Conservation (phyloP, 2,797 vertebrate genomes). For the Allobates femoralis region DNA sequence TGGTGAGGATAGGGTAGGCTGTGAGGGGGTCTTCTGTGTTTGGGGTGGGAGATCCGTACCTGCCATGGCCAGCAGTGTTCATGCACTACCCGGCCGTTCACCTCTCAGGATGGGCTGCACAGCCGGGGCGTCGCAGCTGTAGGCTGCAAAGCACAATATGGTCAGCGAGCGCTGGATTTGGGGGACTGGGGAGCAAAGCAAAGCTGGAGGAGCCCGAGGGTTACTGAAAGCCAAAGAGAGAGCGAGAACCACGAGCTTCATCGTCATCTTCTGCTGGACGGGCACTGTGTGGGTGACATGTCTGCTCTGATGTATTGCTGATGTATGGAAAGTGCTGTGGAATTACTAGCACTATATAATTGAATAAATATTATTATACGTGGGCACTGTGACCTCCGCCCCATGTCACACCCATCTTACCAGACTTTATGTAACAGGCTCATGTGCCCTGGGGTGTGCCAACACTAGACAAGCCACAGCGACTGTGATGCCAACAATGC, state of each 20-base stretch:
- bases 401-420: not conserved
- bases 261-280: no score
- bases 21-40: not conserved
- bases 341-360: no score
- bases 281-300: constrained; percentile 8
- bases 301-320: not conserved
- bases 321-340: no score
- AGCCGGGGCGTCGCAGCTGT: no score
- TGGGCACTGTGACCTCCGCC: not conserved
- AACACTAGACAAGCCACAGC: not conserved
- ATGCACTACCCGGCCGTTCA: constrained; percentile 81
- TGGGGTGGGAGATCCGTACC: constrained; percentile 72
- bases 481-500: not conserved
- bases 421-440: constrained; percentile 16
- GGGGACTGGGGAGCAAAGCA: no score
- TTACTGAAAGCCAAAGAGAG: no score
- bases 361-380: no score
- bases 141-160: no score
- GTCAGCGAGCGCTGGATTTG: no score
- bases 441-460: constrained; percentile 1
- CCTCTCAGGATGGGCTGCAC: no score
- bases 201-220: no score
- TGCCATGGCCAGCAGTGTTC: constrained; percentile 94
- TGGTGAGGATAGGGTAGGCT: not conserved
- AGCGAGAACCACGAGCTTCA: no score